Percentiles rank a stretch among this genome's conserved stretches.
Conservation (phyloP, 2,888 invertebrate genomes). For the Glaucopsyche alexis region DNA sequence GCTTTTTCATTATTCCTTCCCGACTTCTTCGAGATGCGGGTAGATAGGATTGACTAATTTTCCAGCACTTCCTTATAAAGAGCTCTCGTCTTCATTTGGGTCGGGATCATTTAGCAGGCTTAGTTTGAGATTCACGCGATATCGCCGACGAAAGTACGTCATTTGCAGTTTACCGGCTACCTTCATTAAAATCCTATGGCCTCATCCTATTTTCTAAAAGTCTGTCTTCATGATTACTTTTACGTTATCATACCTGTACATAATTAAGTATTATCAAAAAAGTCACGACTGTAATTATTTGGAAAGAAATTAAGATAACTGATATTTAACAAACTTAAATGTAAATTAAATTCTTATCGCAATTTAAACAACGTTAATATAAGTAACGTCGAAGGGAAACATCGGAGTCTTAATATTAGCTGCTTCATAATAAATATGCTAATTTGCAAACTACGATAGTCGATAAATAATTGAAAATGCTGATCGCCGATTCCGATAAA, state of each 20-base stretch:
- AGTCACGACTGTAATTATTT: background rate
- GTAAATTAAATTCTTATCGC: background rate
- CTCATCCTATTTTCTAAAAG: conserved; percentile 52
- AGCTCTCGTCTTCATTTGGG: conserved; percentile 65
- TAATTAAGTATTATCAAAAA: background rate
- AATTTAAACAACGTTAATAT: no score
- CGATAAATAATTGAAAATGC: background rate
- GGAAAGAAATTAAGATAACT: background rate
- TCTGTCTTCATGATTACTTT: conserved; percentile 36
- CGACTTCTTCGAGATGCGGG: conserved; percentile 61
- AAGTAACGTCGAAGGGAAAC: background rate
- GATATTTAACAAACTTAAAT: background rate
- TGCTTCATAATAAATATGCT: background rate
- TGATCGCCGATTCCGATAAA: conserved; percentile 33
- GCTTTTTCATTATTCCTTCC: conserved; percentile 75
- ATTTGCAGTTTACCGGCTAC: conserved; percentile 58
- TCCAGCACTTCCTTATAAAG: conserved; percentile 62
- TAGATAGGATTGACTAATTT: conserved; percentile 75
- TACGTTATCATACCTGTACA: background rate
- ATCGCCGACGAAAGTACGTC: conserved; percentile 66
- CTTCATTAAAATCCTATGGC: conserved; percentile 49
- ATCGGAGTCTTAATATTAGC: background rate
- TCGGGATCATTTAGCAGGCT: conserved; percentile 62
- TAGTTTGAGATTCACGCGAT: conserved; percentile 60
- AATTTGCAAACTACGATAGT: background rate